These are phyloP conservation scores for Drosophila guanche DNA, from an alignment of 1,140 invertebrate genomes.

Conservation along the genomic window DNA sequence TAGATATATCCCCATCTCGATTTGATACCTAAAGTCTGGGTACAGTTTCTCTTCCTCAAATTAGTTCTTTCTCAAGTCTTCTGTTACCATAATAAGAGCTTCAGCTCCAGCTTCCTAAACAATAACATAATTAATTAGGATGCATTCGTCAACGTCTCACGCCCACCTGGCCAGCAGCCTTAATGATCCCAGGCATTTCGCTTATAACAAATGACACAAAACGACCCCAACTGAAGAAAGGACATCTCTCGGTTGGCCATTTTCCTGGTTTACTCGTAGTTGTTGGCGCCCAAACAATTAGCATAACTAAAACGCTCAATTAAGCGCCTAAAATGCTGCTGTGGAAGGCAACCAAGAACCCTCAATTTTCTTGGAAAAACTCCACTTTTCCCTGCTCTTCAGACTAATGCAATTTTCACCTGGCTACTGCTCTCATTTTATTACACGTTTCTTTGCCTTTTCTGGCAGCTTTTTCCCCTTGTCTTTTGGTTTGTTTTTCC, in stretches of 20 bases:
- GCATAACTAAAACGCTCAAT: slow-evolving; percentile 82
- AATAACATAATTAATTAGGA: slow-evolving; percentile 62
- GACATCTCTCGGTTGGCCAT: slow-evolving; percentile 34
- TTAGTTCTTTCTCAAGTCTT: slow-evolving; percentile 1
- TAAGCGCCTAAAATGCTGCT: slow-evolving; percentile 68
- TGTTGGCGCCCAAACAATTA: slow-evolving; percentile 60
- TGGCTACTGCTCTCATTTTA: slow-evolving; percentile 55
- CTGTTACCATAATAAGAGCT: slow-evolving; percentile 5
- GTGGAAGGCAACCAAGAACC: slow-evolving; percentile 23
- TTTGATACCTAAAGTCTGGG: not conserved
- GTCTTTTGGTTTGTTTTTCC: slow-evolving; percentile 36
- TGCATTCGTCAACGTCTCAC: slow-evolving; percentile 46
- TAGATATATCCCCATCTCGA: not conserved
- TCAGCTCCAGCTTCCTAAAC: not conserved
- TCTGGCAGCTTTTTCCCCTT: slow-evolving; percentile 2
- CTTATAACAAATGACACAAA: slow-evolving; percentile 64
- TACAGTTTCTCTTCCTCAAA: not conserved
- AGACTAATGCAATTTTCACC: slow-evolving; percentile 73
- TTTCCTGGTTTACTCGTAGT: slow-evolving; percentile 18
- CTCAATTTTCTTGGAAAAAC: slow-evolving; percentile 10
- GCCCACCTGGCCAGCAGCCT: slow-evolving; percentile 14
- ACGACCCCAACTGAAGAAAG: slow-evolving; percentile 7
- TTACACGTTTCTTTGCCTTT: slow-evolving; percentile 58
- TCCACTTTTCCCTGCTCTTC: slow-evolving; percentile 9
- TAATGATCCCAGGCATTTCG: slow-evolving; percentile 27